Conservation (phyloP, 2,888 invertebrate species). For the Caenorhabditis sp. region DNA sequence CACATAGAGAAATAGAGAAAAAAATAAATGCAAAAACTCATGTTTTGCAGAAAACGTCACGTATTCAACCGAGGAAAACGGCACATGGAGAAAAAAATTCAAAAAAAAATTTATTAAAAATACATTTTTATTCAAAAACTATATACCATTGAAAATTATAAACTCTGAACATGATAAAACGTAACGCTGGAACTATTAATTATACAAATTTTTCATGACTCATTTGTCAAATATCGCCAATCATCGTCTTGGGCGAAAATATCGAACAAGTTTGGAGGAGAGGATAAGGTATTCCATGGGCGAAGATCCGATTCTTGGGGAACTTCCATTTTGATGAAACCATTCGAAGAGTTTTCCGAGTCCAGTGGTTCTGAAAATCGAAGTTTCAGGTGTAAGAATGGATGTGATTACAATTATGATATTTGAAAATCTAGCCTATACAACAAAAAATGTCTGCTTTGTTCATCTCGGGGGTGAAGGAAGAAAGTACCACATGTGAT, state of each 20-base stretch:
- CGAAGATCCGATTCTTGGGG: background rate
- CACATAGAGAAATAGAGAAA: background rate
- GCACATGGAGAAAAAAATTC: background rate
- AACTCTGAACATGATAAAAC: constrained; percentile 8
- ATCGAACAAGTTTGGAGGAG: constrained; percentile 1
- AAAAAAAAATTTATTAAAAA: constrained; percentile 1
- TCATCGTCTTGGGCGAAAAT: constrained; percentile 8
- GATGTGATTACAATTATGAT: no score
- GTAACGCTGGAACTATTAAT: background rate
- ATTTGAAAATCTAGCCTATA: no score
- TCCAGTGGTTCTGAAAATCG: background rate
- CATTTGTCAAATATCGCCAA: constrained; percentile 7
- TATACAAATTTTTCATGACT: constrained; percentile 1
- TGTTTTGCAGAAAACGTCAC: background rate
- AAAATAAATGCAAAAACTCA: background rate
- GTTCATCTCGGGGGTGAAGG: no score
- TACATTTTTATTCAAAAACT: constrained; percentile 7
- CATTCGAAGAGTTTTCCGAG: background rate
- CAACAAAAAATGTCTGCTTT: no score
- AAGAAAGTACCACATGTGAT: no score
- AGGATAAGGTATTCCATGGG: background rate
- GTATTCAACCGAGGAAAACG: background rate
- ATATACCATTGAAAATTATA: constrained; percentile 2
- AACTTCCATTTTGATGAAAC: background rate
- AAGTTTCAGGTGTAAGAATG: background rate